These are phyloP conservation scores for Rosalia funebris DNA, from an alignment of 2,888 invertebrate genomes.

Conservation along the genomic window DNA sequence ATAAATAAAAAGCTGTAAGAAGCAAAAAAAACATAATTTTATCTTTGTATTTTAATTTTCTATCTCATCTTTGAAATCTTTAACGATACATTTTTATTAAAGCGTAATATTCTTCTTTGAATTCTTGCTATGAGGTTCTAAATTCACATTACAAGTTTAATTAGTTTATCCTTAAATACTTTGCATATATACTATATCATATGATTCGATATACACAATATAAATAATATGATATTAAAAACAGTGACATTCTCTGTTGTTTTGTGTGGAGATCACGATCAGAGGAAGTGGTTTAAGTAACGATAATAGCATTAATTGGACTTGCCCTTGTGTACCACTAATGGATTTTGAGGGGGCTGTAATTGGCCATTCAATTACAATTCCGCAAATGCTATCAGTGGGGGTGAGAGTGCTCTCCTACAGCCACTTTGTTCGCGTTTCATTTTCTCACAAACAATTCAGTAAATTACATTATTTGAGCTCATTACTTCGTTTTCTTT, in stretches of 20 bases:
- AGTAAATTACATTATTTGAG: constrained; percentile 31
- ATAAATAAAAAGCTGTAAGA: too few relatives aligned
- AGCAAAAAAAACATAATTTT: too few relatives aligned
- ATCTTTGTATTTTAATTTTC: too few relatives aligned
- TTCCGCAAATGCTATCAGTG: constrained; percentile 51
- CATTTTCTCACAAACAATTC: constrained; percentile 33
- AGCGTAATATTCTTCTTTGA: too few relatives aligned
- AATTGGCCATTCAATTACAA: constrained; percentile 57
- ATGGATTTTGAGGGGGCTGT: constrained; percentile 52
- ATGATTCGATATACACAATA: too few relatives aligned
- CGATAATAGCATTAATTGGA: constrained; percentile 52
- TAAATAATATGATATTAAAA: constrained; percentile 12
- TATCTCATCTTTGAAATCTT: too few relatives aligned
- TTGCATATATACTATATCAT: too few relatives aligned
- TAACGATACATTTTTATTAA: too few relatives aligned
- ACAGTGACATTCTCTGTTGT: constrained; percentile 23
- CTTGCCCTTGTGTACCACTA: constrained; percentile 46
- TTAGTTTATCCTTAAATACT: too few relatives aligned
- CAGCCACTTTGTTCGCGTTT: constrained; percentile 29
- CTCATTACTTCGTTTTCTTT: constrained; percentile 27
- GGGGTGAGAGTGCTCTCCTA: constrained; percentile 52
- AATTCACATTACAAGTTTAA: too few relatives aligned
- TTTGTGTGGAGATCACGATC: constrained; percentile 28
- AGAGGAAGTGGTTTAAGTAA: constrained; percentile 43
- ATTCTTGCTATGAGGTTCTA: too few relatives aligned